Evolutionary conservation across 2,797 vertebrate genomes (phyloP), one percentile per base, ranked within the genome.

Genomic region (Oophaga sylvatica): DNA sequence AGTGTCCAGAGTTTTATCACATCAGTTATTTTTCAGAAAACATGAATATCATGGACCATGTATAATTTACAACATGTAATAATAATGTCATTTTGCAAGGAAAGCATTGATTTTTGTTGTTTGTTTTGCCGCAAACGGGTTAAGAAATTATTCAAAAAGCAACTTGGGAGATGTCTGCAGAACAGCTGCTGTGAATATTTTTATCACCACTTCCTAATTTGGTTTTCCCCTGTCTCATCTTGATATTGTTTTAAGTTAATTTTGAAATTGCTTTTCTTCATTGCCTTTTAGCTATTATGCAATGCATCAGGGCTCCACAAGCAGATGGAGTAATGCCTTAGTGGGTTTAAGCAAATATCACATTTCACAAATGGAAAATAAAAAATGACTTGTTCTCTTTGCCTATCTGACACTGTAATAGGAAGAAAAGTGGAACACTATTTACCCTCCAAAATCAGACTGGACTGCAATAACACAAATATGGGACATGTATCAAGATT

Each of bases 161-260:
- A n/a, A 70, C 29, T 56, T 22, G 35, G 87, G 4, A 2, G 71
- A 86, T 56, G 87, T 77, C 65, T 81, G 67, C 84, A 26, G 75
- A 90, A 80, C 83, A 85, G 91, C 90, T 90, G 91, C 84, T 90
- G 85, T 79, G 90, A 90, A 90, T 90, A 77, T 91, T 91, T 88
- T 89, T 87, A 88, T 81, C 48, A 13, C 73, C 89, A 6, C 31
- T 87, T 90, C 88, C 89, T 91, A 90, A 87, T 88, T 90, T 90
- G 87, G 70, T 92, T 92, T 92, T 91, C 91, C 92, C 90, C 0
- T 79, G 84, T 90, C 84, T 84, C 53, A 5, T 79, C 88, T 85
- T 63, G 82, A 90, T 91, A 92, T 88, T 90, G 90, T 91, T 91
- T 92, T 89, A 91, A 91, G 92, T 92, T 92, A 91, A 90, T 93